phyloP scores from a whole-genome alignment of 2,797 vertebrate species.

The Apodemus agrarius region DNA sequence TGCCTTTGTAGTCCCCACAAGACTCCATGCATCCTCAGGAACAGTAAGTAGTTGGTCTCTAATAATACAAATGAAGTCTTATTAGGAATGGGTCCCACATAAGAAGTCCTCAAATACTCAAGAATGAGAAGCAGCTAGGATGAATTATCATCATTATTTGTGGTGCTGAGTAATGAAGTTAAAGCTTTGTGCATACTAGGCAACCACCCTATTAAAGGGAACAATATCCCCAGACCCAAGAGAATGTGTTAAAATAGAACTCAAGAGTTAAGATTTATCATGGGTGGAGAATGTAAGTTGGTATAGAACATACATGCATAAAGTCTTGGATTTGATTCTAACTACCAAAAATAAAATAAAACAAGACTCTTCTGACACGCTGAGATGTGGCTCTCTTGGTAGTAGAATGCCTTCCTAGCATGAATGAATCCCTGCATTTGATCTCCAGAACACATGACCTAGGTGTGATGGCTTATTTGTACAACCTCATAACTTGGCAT shows the following conservation, averaged over 20 bases:
- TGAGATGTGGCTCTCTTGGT: not conserved
- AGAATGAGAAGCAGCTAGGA: not conserved
- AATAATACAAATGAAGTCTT: not conserved
- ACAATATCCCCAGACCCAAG: not conserved
- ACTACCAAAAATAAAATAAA: not conserved
- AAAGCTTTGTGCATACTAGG: not conserved
- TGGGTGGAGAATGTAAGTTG: not conserved
- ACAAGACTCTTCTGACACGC: not conserved
- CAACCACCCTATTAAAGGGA: not conserved
- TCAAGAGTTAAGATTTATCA: constrained; percentile 38
- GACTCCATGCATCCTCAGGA: not conserved
- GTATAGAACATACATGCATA: not conserved
- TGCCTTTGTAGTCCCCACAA: not conserved
- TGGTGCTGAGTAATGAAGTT: not conserved
- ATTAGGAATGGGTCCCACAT: constrained; percentile 23
- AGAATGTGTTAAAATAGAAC: constrained; percentile 18
- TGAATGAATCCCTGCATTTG: not conserved
- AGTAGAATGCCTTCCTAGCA: not conserved
- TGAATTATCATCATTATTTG: not conserved
- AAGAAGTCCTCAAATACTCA: not conserved
- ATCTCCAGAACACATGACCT: not conserved
- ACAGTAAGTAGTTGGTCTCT: not conserved
- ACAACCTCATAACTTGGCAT: not conserved
- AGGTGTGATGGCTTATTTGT: not conserved
- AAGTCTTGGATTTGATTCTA: not conserved